phyloP scores from a whole-genome alignment of 2,113 vertebrate species.

The Azemiops feae region DNA sequence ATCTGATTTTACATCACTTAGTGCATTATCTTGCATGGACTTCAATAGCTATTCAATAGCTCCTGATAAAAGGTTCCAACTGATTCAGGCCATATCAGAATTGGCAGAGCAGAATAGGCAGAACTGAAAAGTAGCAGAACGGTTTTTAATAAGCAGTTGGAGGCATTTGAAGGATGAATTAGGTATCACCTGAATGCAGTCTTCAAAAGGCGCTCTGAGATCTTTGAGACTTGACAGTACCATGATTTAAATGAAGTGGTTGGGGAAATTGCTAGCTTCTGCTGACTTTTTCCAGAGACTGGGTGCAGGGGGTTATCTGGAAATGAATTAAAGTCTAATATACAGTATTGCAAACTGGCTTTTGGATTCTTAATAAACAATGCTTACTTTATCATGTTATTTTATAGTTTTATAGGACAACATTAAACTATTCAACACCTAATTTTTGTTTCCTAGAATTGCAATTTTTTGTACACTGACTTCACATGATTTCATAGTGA shows the following conservation, averaged over 20 bases:
- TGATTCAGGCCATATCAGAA: not conserved
- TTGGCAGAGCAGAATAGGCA: not conserved
- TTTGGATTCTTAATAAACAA: not conserved
- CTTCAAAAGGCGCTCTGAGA: not conserved
- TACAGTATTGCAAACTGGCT: not conserved
- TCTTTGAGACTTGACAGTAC: not conserved
- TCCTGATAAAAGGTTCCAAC: not conserved
- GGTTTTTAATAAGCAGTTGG: not conserved
- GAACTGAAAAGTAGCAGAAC: not conserved
- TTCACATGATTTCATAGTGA: not conserved
- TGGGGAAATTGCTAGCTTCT: not conserved
- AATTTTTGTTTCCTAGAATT: not conserved
- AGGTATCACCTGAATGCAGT: not conserved
- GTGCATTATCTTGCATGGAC: not conserved
- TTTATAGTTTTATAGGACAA: not conserved
- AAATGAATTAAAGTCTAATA: not conserved
- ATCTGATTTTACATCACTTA: not conserved
- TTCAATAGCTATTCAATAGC: not conserved
- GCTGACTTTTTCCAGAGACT: not conserved
- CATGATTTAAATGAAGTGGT: not conserved
- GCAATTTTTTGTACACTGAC: not conserved
- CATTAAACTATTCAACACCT: not conserved
- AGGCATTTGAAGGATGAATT: not conserved
- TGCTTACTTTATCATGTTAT: not conserved
- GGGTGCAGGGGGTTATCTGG: not conserved